A percentile compares a stretch with the other conserved stretches of the same genome.
Conservation (phyloP, 2,888 invertebrate genomes). For the Silvanus unidentatus region DNA sequence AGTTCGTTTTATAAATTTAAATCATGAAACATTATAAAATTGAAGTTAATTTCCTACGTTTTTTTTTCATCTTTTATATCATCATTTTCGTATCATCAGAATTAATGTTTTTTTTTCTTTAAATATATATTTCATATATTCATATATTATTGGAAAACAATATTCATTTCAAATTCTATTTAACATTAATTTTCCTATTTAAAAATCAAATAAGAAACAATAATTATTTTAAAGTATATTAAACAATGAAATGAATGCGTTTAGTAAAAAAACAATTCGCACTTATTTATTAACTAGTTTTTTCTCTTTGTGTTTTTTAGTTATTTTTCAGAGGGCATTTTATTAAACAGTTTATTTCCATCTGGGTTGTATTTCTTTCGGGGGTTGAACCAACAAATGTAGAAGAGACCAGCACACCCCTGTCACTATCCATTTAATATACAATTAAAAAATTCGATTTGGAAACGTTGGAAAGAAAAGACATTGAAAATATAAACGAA, state of each 20-base stretch:
- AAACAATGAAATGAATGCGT: slow-evolving; percentile 1
- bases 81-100: background rate
- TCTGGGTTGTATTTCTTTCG: too few relatives aligned
- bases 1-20: slow-evolving; percentile 35
- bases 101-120: slow-evolving; percentile 11
- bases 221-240: background rate
- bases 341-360: too few relatives aligned
- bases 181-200: slow-evolving; percentile 23
- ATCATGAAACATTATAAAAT: slow-evolving; percentile 34
- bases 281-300: slow-evolving; percentile 13
- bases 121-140: slow-evolving; percentile 9
- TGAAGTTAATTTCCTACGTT: slow-evolving; percentile 28
- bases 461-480: too few relatives aligned
- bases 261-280: slow-evolving; percentile 4
- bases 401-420: background rate
- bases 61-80: background rate
- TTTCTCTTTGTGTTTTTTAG: background rate
- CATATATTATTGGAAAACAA: slow-evolving; percentile 21
- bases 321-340: background rate
- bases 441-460: too few relatives aligned
- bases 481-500: too few relatives aligned
- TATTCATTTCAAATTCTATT: slow-evolving; percentile 17
- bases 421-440: background rate
- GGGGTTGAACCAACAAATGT: background rate
- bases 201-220: background rate